Percentiles rank a stretch among this genome's conserved stretches.
Conservation (phyloP, 2,113 vertebrate genomes). For the western clawed frog (Xenopus tropicalis) region DNA sequence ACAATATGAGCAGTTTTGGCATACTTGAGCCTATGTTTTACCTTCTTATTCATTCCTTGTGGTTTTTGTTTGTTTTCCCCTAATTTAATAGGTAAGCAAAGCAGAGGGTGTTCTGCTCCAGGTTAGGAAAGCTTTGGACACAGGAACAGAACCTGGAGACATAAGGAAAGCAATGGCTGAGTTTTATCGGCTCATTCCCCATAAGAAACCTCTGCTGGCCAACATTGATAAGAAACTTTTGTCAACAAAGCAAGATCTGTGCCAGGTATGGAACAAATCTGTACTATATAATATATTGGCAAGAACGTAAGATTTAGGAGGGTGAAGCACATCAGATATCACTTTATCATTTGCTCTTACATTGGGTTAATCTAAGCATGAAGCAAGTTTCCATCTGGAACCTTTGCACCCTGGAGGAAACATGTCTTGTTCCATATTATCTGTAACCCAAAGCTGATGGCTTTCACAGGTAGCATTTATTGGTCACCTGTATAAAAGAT, state of each 20-base stretch:
- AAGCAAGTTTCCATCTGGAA: too few relatives aligned
- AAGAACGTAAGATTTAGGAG: too few relatives aligned
- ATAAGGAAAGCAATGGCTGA: conserved; percentile 59
- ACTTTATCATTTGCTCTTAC: too few relatives aligned
- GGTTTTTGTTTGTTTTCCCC: neutral
- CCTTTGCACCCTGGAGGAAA: too few relatives aligned
- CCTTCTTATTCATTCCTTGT: neutral
- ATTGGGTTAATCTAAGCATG: neutral
- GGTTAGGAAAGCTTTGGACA: conserved; percentile 58
- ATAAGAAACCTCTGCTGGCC: conserved; percentile 22
- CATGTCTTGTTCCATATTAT: too few relatives aligned
- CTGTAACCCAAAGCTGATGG: too few relatives aligned
- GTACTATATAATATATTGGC: too few relatives aligned
- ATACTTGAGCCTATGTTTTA: neutral
- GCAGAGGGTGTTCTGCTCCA: conserved; percentile 75
- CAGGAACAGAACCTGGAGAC: conserved; percentile 6
- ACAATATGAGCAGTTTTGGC: too few relatives aligned
- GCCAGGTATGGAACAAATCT: conserved; percentile 68
- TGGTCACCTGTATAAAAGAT: too few relatives aligned
- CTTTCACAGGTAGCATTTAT: too few relatives aligned
- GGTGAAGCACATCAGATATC: too few relatives aligned
- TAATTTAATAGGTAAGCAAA: conserved; percentile 69
- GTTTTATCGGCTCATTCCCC: conserved; percentile 63
- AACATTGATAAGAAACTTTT: conserved; percentile 54
- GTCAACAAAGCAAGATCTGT: conserved; percentile 74